These are phyloP conservation scores for Eumeta japonica DNA, from an alignment of 1,140 invertebrate genomes.

Conservation along the genomic window DNA sequence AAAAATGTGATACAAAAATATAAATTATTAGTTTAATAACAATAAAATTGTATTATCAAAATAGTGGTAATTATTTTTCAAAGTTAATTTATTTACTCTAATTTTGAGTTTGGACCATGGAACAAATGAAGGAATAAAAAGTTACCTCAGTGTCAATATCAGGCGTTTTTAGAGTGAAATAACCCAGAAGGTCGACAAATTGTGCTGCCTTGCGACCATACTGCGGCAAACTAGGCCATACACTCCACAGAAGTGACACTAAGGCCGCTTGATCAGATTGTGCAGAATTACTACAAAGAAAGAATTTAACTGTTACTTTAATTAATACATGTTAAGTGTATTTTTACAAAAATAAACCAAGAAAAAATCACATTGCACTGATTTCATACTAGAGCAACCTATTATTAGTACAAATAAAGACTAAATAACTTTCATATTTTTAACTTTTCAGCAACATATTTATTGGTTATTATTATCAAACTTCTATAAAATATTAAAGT, in stretches of 20 bases:
- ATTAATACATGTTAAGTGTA: neutral
- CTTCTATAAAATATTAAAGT: no score
- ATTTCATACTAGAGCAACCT: no score
- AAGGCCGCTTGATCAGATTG: constrained; percentile 74
- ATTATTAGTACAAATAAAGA: no score
- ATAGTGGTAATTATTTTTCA: no score
- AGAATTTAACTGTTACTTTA: constrained; percentile 2
- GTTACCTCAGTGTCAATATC: constrained; percentile 58
- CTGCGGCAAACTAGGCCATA: constrained; percentile 88
- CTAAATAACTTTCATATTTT: no score
- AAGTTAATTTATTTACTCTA: no score
- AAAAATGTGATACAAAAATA: constrained; percentile 6
- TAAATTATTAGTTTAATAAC: constrained; percentile 1
- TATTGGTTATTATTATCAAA: no score
- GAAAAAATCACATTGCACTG: no score
- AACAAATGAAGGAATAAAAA: no score
- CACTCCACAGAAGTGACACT: constrained; percentile 81
- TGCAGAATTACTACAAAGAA: neutral
- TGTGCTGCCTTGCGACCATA: constrained; percentile 93
- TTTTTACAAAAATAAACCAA: neutral
- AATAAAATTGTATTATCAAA: neutral
- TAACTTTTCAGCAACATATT: no score
- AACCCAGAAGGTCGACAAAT: constrained; percentile 94
- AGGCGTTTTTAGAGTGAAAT: constrained; percentile 82
- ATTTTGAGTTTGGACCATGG: no score